Percentiles rank a stretch among this genome's conserved stretches.
Conservation (phyloP, 64 coral and sea anemone species). For the Trachythela sp. region DNA sequence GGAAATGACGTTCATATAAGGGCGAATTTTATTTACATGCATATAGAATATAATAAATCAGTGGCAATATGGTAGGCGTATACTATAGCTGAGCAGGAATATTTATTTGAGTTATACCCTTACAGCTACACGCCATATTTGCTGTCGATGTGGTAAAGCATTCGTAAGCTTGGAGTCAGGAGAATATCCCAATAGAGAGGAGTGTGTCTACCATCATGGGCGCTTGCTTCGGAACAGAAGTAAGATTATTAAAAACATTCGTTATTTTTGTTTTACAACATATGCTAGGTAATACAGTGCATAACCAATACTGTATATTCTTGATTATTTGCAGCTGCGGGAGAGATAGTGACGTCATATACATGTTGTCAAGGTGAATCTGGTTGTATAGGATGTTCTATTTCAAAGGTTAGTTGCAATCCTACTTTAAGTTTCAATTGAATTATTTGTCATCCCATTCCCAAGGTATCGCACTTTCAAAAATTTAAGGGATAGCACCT, state of each 20-base stretch:
- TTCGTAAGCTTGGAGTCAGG: slow-evolving; percentile 71
- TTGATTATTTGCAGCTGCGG: slow-evolving; percentile 33
- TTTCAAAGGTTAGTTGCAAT: slow-evolving; percentile 55
- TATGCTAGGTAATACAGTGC: background rate
- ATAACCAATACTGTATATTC: background rate
- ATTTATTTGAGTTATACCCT: background rate
- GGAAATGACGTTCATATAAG: no score
- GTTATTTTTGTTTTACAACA: background rate
- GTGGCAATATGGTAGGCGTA: no score
- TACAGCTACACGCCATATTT: slow-evolving; percentile 58
- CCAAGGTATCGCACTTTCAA: no score
- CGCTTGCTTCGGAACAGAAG: slow-evolving; percentile 70
- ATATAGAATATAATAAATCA: no score
- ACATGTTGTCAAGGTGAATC: slow-evolving; percentile 95
- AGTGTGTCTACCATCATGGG: slow-evolving; percentile 86
- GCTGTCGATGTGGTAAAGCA: slow-evolving; percentile 76
- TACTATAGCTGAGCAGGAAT: background rate
- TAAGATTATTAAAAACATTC: slow-evolving; percentile 24
- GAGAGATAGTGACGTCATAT: slow-evolving; percentile 71
- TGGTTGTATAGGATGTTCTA: slow-evolving; percentile 80
- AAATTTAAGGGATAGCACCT: no score
- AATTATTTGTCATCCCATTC: no score
- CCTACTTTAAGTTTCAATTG: background rate
- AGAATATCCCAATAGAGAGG: slow-evolving; percentile 57
- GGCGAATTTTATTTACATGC: no score